Percentiles rank a stretch among this genome's conserved stretches.
Evolutionary conservation across 92 coral and sea anemone species (phyloP).

Genomic region (Umimayanthus kanabou): DNA sequence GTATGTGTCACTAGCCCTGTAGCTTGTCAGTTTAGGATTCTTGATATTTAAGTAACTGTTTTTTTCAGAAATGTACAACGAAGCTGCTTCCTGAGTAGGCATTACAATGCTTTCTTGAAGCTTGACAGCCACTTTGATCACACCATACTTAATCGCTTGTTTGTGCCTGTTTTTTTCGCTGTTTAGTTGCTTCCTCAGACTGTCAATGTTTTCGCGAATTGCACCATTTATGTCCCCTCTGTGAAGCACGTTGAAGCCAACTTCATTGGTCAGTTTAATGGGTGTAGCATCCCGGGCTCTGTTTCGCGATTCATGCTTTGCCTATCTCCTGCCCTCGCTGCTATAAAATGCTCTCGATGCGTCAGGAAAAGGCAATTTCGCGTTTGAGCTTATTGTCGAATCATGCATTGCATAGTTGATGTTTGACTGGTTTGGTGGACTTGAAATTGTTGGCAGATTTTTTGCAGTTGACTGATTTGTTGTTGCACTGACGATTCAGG

Average conservation of each 20-base stretch:
- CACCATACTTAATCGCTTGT: not conserved
- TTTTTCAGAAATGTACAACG: conserved; percentile 6
- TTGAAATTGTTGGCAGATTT: too few species aligned
- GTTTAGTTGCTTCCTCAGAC: not conserved
- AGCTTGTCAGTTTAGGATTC: too few species aligned
- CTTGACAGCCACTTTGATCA: conserved; percentile 19
- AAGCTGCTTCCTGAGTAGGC: conserved; percentile 44
- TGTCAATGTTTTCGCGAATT: conserved; percentile 8
- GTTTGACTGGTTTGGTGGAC: too few species aligned
- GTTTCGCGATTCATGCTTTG: conserved; percentile 35
- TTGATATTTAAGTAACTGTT: conserved; percentile 6
- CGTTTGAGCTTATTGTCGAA: too few species aligned
- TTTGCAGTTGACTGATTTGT: too few species aligned
- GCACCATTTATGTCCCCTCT: conserved; percentile 32
- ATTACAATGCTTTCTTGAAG: conserved; percentile 18
- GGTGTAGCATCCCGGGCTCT: conserved; percentile 18
- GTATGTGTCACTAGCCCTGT: too few species aligned
- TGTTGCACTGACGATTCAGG: too few species aligned
- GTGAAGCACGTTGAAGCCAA: conserved; percentile 23
- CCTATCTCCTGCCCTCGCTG: conserved; percentile 36
- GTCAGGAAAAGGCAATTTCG: conserved; percentile 46
- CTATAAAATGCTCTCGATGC: conserved; percentile 41
- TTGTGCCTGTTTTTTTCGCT: not conserved
- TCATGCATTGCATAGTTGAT: too few species aligned
- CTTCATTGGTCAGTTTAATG: not conserved